These are phyloP conservation scores for Stercorarius parasiticus DNA, from an alignment of 2,113 vertebrate genomes.

Conservation along the genomic window DNA sequence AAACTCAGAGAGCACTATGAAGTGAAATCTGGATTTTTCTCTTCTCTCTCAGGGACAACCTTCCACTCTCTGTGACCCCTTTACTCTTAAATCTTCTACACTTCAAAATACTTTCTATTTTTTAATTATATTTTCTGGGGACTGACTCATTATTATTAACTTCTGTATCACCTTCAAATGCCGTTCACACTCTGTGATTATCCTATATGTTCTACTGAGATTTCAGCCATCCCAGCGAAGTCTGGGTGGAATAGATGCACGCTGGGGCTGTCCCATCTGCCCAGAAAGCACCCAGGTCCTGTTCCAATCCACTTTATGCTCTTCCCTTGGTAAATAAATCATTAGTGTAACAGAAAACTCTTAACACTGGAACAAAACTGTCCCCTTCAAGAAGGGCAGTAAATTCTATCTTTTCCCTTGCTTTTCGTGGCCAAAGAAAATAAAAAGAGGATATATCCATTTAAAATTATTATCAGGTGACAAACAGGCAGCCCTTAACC, in stretches of 20 bases:
- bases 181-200: neutral
- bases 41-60: neutral
- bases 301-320: neutral
- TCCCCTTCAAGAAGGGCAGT: neutral
- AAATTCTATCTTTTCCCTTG: neutral
- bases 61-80: neutral
- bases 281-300: neutral
- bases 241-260: neutral
- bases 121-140: neutral
- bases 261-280: neutral
- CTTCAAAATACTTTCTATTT: neutral
- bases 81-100: neutral
- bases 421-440: neutral
- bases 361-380: neutral
- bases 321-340: neutral
- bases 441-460: neutral
- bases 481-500: neutral
- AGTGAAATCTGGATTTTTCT: neutral
- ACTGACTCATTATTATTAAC: neutral
- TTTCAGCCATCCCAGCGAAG: neutral
- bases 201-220: neutral
- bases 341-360: neutral
- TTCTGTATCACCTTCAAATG: neutral
- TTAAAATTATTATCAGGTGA: neutral
- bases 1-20: neutral